These are phyloP conservation scores for Drosophila tropicalis DNA, from an alignment of 1,140 invertebrate genomes.

Conservation along the genomic window DNA sequence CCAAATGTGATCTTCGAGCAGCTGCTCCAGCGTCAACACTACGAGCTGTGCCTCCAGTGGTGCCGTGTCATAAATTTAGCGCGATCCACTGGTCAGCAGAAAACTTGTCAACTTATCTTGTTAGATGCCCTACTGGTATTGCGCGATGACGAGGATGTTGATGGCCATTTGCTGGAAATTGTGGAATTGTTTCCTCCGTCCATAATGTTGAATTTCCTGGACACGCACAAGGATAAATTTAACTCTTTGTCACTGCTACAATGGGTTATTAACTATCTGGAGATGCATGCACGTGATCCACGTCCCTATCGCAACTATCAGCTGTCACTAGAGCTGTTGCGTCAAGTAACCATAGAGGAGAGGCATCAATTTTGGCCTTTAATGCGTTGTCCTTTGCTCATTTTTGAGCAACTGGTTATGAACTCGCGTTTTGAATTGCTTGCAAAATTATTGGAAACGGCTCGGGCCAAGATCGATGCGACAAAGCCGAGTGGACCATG, in stretches of 20 bases:
- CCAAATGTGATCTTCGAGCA: conserved; percentile 83
- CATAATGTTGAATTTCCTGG: conserved; percentile 86
- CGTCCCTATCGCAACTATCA: conserved; percentile 85
- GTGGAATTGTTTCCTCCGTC: conserved; percentile 82
- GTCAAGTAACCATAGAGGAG: conserved; percentile 84
- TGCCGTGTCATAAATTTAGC: conserved; percentile 83
- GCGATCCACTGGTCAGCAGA: conserved; percentile 79
- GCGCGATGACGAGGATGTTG: conserved; percentile 58
- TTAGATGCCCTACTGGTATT: conserved; percentile 59
- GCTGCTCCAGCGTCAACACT: conserved; percentile 84
- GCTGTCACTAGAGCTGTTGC: conserved; percentile 76
- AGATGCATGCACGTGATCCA: conserved; percentile 85
- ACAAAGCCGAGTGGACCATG: conserved; percentile 65
- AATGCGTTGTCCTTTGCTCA: conserved; percentile 87
- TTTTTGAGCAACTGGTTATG: conserved; percentile 90
- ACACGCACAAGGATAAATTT: conserved; percentile 86
- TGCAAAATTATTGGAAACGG: conserved; percentile 84
- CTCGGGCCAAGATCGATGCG: conserved; percentile 58
- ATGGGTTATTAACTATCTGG: conserved; percentile 86
- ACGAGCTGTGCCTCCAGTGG: conserved; percentile 87
- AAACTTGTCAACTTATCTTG: conserved; percentile 54
- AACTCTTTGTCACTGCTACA: conserved; percentile 86
- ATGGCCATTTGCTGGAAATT: conserved; percentile 83
- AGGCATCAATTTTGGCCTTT: conserved; percentile 86
- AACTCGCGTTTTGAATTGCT: conserved; percentile 89